Evolutionary conservation across 2,888 invertebrate species (phyloP).

Genomic region (Callimorpha dominula): DNA sequence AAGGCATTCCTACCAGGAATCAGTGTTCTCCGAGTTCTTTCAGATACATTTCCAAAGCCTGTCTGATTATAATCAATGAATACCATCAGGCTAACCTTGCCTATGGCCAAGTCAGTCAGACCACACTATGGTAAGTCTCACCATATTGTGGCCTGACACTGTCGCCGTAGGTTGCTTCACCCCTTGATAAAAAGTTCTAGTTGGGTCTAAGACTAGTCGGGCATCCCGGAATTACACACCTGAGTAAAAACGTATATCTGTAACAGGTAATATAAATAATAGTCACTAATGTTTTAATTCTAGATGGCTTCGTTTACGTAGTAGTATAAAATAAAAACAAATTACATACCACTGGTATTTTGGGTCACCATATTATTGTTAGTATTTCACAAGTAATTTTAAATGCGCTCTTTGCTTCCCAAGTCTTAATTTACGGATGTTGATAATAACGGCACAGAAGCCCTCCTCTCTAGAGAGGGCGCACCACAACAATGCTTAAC

Average conservation of each 20-base stretch:
- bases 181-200: too few species aligned
- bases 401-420: slow-evolving; percentile 1
- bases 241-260: too few species aligned
- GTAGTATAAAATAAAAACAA: background rate
- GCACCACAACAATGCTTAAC: slow-evolving; percentile 7
- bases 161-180: too few species aligned
- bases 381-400: slow-evolving; percentile 1
- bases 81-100: too few species aligned
- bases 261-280: too few species aligned
- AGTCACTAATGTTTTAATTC: background rate
- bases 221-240: too few species aligned
- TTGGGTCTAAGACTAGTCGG: too few species aligned
- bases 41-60: too few species aligned
- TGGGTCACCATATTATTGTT: background rate
- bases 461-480: background rate
- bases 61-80: too few species aligned
- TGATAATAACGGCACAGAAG: slow-evolving; percentile 2
- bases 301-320: background rate
- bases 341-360: background rate
- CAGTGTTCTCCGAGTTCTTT: background rate
- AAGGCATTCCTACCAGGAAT: background rate
- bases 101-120: too few species aligned
- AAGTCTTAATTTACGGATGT: slow-evolving; percentile 8
- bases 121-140: too few species aligned
- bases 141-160: too few species aligned